A percentile compares a stretch with the other conserved stretches of the same genome.
phyloP scores from a whole-genome alignment of 2,113 vertebrate species.

The Platysternon megacephalum region DNA sequence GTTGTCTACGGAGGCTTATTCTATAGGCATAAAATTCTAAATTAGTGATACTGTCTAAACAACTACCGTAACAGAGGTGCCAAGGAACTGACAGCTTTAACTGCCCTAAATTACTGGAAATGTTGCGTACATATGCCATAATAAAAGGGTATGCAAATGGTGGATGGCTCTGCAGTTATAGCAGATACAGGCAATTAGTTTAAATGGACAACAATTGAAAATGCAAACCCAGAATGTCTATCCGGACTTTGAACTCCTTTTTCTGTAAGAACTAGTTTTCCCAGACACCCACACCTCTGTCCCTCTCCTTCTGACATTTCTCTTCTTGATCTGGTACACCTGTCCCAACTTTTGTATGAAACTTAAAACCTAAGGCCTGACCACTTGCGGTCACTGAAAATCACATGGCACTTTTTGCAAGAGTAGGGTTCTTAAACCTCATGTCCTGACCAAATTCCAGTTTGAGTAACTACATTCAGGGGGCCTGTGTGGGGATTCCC shows the following conservation, averaged over 20 bases:
- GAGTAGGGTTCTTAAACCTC: not conserved
- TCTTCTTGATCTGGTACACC: slow-evolving; percentile 57
- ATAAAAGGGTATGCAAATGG: slow-evolving; percentile 48
- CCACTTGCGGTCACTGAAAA: slow-evolving; percentile 41
- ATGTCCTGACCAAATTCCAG: fast-evolving
- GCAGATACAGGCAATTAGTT: slow-evolving; percentile 49
- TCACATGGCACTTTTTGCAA: slow-evolving; percentile 35
- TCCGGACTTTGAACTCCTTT: slow-evolving; percentile 40
- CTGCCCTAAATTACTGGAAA: slow-evolving; percentile 64
- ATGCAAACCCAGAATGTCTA: slow-evolving; percentile 43
- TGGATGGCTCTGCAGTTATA: slow-evolving; percentile 56
- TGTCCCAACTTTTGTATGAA: slow-evolving; percentile 12
- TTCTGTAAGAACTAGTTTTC: slow-evolving; percentile 55
- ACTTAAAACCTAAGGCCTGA: slow-evolving; percentile 29
- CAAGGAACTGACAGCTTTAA: slow-evolving; percentile 49
- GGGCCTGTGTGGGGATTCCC: not conserved
- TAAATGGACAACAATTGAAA: slow-evolving; percentile 6
- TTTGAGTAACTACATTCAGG: not conserved
- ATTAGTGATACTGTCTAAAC: not conserved
- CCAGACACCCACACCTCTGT: not conserved
- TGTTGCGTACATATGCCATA: slow-evolving; percentile 47
- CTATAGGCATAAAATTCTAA: slow-evolving; percentile 6
- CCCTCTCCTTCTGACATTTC: not conserved
- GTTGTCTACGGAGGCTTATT: not conserved
- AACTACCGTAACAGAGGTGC: slow-evolving; percentile 26